Base-by-base conservation (phyloP, 2,888 invertebrate species). In the Tinea trinotella region DNA sequence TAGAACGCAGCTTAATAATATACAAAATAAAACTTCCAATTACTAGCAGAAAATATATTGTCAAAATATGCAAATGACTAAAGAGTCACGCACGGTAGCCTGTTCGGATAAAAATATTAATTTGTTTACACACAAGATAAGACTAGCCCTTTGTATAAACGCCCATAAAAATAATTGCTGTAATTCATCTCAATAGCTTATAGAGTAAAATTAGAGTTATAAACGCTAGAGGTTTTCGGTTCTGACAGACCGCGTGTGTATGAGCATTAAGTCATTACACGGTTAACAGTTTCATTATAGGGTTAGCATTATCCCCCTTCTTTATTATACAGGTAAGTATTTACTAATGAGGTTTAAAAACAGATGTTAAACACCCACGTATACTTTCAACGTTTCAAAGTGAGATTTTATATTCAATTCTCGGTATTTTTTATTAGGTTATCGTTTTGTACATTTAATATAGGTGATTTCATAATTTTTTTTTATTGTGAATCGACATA, bases 161-260 rank as follows among this genome's bases (percentile, higher is more conserved):
- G 65, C 61, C 68, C 65, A 72, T 78, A 71, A 75, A 75, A 74
- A 61, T 79, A 78, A 81, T 79, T 74, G 73, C 62, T 60, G 71
- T 71, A 74, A 79, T 81, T 74, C 67, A 62, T 81, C 74, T 76
- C 72, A 72, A 76, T 75, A 71, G 69, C 57, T 67, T 64, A 64
- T 62, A 62, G 62, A 63, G 56, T 64, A 64, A 66, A 71, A 71
- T 70, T 71, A 65, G 69, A 68, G 67, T 63, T 66, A 50, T 48
- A 48, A 48, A 48, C 17, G 15, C 17, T n/a, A 12, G 48, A 4
- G 48, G 48, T 20, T 48, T 50, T 50, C 1, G 13, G 24, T n/a
- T 7, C 50, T 22, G 50, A 52, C 36, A 1, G 36, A 17, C 13
- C 40, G 15, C 34, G 52, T 35, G 15, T 52, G 17, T 35, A 12